A percentile compares a stretch with the other conserved stretches of the same genome.
These are phyloP conservation scores for Lamproptera curius DNA, from an alignment of 2,888 invertebrate species.

Conservation along the genomic window DNA sequence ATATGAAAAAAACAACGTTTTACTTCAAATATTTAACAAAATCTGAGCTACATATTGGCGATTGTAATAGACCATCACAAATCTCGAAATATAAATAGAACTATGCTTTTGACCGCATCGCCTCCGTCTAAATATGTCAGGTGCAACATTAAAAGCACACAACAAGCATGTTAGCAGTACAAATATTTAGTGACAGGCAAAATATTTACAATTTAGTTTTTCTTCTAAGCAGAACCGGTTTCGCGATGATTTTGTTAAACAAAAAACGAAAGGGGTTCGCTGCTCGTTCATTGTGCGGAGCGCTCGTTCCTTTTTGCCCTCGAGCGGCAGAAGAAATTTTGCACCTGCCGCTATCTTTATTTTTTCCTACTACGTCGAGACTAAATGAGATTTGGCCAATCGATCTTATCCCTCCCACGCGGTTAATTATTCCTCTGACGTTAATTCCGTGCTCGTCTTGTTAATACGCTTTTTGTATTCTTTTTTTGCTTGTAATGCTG, in stretches of 20 bases:
- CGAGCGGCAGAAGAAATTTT: conserved; percentile 54
- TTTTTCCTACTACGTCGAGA: conserved; percentile 44
- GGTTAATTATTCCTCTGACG: conserved; percentile 38
- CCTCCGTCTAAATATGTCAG: too few relatives aligned
- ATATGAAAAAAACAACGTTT: too few relatives aligned
- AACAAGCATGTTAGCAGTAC: too few relatives aligned
- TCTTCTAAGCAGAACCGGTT: conserved; percentile 45
- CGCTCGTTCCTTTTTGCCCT: conserved; percentile 68
- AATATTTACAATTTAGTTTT: neutral
- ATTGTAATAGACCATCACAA: too few relatives aligned
- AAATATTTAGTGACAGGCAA: neutral
- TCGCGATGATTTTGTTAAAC: conserved; percentile 70
- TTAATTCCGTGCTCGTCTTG: conserved; percentile 35
- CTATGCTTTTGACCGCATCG: too few relatives aligned
- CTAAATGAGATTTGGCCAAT: conserved; percentile 48
- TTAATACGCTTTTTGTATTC: conserved; percentile 23
- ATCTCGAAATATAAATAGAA: too few relatives aligned
- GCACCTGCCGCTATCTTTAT: conserved; percentile 65
- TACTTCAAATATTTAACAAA: neutral
- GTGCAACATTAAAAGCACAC: too few relatives aligned
- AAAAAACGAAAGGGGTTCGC: conserved; percentile 57
- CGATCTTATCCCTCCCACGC: conserved; percentile 27
- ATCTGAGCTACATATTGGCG: neutral
- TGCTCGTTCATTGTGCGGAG: conserved; percentile 31
- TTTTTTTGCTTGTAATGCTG: neutral